A percentile compares a stretch with the other conserved stretches of the same genome.
Conservation (phyloP, 2,888 invertebrate genomes). For the Coenonympha glycerion region DNA sequence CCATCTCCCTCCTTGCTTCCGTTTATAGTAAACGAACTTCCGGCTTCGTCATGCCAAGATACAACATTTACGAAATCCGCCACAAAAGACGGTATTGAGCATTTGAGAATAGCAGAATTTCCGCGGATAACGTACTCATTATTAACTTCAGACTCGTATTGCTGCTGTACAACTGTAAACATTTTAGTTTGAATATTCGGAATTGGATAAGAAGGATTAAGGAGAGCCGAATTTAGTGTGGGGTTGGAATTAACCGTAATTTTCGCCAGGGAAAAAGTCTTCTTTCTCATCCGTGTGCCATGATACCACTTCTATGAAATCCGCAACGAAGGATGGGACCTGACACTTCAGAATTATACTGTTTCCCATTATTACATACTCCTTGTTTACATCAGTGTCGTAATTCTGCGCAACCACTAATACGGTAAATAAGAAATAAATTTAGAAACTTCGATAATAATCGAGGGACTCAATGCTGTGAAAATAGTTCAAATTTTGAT, state of each 20-base stretch:
- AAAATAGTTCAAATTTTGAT: no score
- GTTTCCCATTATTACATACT: conserved; percentile 88
- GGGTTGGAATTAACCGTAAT: conserved; percentile 71
- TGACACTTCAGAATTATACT: conserved; percentile 87
- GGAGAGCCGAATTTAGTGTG: not conserved
- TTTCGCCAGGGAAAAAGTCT: conserved; percentile 79
- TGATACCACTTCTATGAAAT: conserved; percentile 87
- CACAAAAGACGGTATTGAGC: conserved; percentile 93
- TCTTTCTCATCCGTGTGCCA: conserved; percentile 87
- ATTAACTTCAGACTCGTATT: conserved; percentile 93
- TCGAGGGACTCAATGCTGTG: no score
- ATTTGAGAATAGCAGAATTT: conserved; percentile 91
- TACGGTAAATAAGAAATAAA: conserved; percentile 21
- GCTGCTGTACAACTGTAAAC: conserved; percentile 88
- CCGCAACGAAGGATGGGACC: conserved; percentile 90
- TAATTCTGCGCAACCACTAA: conserved; percentile 87
- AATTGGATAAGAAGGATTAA: conserved; percentile 20
- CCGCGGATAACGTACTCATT: conserved; percentile 94
- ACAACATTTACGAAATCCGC: conserved; percentile 92
- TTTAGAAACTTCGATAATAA: no score
- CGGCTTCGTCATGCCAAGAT: conserved; percentile 89
- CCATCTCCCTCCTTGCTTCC: conserved; percentile 56
- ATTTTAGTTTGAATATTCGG: conserved; percentile 19
- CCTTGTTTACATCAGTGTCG: conserved; percentile 89
- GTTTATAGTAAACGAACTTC: conserved; percentile 65